Conservation (phyloP, 2,113 vertebrate species). For the Ursus arctos region DNA sequence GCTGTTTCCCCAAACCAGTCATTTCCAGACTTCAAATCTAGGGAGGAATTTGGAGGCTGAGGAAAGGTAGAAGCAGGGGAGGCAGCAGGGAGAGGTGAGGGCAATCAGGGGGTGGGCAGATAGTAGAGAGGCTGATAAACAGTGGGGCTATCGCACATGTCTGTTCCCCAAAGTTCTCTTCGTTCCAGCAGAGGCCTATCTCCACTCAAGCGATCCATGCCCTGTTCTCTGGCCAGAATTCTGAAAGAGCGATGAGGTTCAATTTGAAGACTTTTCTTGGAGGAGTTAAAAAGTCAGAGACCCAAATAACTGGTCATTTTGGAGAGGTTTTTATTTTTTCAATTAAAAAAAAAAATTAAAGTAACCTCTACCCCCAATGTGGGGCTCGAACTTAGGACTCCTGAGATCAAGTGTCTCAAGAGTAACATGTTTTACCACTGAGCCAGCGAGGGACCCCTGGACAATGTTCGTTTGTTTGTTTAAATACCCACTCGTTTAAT, state of each 20-base stretch:
- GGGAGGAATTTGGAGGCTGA: not conserved
- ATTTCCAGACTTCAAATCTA: not conserved
- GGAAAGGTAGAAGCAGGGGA: not conserved
- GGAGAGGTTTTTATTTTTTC: not conserved
- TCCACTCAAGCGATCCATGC: not conserved
- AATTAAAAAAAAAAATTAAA: not conserved
- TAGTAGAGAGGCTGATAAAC: not conserved
- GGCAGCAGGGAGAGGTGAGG: not conserved
- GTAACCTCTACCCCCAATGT: not conserved
- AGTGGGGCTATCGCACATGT: not conserved
- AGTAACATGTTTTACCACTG: not conserved
- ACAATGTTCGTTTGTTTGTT: not conserved
- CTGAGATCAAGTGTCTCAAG: not conserved
- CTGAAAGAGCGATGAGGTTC: not conserved
- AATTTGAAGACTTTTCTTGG: not conserved
- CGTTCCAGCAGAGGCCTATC: not conserved
- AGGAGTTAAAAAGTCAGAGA: not conserved
- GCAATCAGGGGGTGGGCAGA: not conserved
- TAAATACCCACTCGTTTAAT: slow-evolving; percentile 25
- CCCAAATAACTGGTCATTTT: not conserved
- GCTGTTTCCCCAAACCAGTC: not conserved
- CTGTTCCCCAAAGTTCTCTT: not conserved
- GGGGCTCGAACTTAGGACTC: not conserved
- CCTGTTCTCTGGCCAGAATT: not conserved
- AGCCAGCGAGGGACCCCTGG: not conserved